Percentiles rank a stretch among this genome's conserved stretches.
phyloP scores from a whole-genome alignment of 2,888 invertebrate species.

The Schizaphis graminum region DNA sequence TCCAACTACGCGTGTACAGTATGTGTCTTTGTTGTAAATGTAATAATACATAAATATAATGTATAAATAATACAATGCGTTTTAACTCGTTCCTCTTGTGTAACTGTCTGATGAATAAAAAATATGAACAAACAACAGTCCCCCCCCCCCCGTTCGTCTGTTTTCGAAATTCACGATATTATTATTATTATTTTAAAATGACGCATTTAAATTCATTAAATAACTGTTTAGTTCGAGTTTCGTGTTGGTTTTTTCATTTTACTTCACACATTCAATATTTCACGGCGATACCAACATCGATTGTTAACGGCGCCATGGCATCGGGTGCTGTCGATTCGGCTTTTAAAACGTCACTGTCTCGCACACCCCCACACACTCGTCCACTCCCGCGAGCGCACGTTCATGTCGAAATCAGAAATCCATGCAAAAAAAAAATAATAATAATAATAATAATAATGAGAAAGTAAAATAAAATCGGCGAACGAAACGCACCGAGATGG shows the following conservation, averaged over 20 bases:
- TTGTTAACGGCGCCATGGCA: background rate
- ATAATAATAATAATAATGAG: constrained; percentile 19
- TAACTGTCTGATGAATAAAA: background rate
- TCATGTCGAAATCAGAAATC: background rate
- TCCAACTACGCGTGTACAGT: background rate
- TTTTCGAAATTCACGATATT: background rate
- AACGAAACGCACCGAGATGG: background rate
- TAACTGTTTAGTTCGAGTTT: background rate
- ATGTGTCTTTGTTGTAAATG: background rate
- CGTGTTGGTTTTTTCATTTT: background rate
- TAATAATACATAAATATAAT: background rate
- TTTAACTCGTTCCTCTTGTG: background rate
- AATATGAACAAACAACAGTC: constrained; percentile 21
- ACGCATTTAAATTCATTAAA: background rate
- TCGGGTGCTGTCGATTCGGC: background rate
- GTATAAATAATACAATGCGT: background rate
- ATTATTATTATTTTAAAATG: background rate
- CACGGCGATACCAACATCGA: background rate
- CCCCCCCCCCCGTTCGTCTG: background rate
- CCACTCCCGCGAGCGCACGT: background rate
- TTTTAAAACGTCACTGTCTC: constrained; percentile 35
- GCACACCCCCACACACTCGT: background rate
- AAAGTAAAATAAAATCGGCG: constrained; percentile 40
- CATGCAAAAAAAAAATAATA: background rate
- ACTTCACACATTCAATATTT: background rate